phyloP scores from a whole-genome alignment of 2,113 vertebrate genomes.

The Notarius quadriscutis region DNA sequence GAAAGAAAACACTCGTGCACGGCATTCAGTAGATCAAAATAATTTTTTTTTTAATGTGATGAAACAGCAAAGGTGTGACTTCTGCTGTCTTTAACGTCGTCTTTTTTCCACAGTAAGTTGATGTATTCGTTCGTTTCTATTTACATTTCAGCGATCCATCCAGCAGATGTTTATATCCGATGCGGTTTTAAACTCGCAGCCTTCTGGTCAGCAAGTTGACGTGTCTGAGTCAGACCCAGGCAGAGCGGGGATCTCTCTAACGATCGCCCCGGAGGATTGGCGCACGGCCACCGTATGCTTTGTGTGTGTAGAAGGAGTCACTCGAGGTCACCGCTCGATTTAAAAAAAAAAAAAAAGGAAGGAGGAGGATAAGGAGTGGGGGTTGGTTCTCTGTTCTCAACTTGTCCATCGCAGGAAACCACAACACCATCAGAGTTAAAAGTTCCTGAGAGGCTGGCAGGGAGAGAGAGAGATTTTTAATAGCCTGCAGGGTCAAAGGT shows the following conservation, averaged over 20 bases:
- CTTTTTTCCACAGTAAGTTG: neutral
- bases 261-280: neutral
- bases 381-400: neutral
- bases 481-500: conserved; percentile 21
- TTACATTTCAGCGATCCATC: neutral
- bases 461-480: conserved; percentile 19
- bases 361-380: neutral
- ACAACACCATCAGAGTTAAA: conserved; percentile 29
- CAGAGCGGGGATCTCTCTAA: conserved; percentile 13
- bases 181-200: neutral
- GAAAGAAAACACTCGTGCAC: neutral
- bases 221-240: neutral
- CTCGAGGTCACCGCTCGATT: neutral
- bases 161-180: neutral
- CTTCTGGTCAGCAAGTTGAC: neutral
- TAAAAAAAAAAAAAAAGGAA: too few relatives aligned
- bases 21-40: neutral
- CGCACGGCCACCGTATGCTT: conserved; percentile 11
- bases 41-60: neutral
- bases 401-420: neutral
- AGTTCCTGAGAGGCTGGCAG: conserved; percentile 34
- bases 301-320: neutral
- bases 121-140: neutral
- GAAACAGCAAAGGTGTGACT: neutral
- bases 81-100: neutral